phyloP scores from a whole-genome alignment of 2,888 invertebrate species.

The Orthosia incerta region DNA sequence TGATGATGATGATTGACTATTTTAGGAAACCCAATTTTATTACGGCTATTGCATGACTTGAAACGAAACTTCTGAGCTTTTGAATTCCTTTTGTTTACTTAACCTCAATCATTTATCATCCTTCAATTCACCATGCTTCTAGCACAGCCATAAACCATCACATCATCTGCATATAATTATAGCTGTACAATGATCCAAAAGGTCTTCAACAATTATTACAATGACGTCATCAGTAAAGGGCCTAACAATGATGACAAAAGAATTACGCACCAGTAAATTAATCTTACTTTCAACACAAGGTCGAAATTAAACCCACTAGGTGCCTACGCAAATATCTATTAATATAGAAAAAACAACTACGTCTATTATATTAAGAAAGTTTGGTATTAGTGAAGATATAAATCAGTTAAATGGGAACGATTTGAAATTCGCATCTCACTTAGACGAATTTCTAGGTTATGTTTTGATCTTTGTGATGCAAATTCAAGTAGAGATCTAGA shows the following conservation, averaged over 20 bases:
- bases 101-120: conserved; percentile 7
- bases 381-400: conserved; percentile 19
- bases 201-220: conserved; percentile 47
- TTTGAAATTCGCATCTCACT: conserved; percentile 25
- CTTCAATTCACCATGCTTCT: conserved; percentile 4
- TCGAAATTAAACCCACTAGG: conserved; percentile 74
- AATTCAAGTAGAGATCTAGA: conserved; percentile 15
- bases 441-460: conserved; percentile 39
- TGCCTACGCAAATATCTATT: conserved; percentile 70
- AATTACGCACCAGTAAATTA: conserved; percentile 70
- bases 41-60: not conserved
- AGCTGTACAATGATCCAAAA: conserved; percentile 36
- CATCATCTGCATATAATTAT: conserved; percentile 50
- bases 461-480: conserved; percentile 9
- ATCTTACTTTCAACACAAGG: conserved; percentile 82
- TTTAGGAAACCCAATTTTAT: not conserved
- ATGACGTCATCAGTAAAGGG: conserved; percentile 67
- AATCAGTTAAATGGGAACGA: conserved; percentile 39
- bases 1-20: too few relatives aligned
- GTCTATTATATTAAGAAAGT: conserved; percentile 48
- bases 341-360: conserved; percentile 37
- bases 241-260: conserved; percentile 69
- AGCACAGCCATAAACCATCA: conserved; percentile 15
- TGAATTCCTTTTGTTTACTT: conserved; percentile 1
- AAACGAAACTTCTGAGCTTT: not conserved